Evolutionary conservation across 2,797 vertebrate species (phyloP), one percentile per base, ranked within the genome.

Genomic region (Acanthurus tractus): DNA sequence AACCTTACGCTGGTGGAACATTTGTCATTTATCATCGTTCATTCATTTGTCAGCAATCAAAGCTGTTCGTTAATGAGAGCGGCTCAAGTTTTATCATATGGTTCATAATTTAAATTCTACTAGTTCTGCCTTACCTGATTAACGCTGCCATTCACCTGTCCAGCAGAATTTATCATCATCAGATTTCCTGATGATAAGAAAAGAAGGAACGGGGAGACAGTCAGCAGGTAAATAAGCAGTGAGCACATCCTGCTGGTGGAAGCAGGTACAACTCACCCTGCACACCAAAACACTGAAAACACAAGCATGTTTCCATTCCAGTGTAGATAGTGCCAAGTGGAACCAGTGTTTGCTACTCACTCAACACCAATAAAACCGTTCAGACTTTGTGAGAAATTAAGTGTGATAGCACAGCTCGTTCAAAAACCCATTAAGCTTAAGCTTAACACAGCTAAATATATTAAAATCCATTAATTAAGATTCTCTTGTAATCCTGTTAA

Each of bases 81-180:
- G 22, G 10, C 20, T 53, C 8, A 6, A 55, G 4, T 5, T n/a
- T 53, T 3, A 2, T 18, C 6, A 48, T 25, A 1, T 34, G 44
- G 38, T 1, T 64, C 8, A 42, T 61, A 38, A 3, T 61, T 64
- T 40, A 11, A 40, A 44, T 50, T 50, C 3, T 50, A 29, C 34
- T 40, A 0, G 48, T 46, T 6, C 10, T 40, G 13, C 10, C 1
- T 89, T 87, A 92, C 92, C 90, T 0, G 67, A 67, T 36, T 86
- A 9, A 64, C 10, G 18, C 57, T 74, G 72, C 89, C 85, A 29
- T 94, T 94, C 38, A 88, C 81, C 49, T 93, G 89, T 15, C 89
- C 93, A 5, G 74, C 78, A 0, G 81, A 82, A 67, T 87, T 88
- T 13, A 88, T 83, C 67, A 83, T 66, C 75, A 86, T 62, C 25